Percentiles rank a stretch among this genome's conserved stretches.
These are phyloP conservation scores for Amblyopsis hoosieri DNA, from an alignment of 2,797 vertebrate species.

Conservation along the genomic window DNA sequence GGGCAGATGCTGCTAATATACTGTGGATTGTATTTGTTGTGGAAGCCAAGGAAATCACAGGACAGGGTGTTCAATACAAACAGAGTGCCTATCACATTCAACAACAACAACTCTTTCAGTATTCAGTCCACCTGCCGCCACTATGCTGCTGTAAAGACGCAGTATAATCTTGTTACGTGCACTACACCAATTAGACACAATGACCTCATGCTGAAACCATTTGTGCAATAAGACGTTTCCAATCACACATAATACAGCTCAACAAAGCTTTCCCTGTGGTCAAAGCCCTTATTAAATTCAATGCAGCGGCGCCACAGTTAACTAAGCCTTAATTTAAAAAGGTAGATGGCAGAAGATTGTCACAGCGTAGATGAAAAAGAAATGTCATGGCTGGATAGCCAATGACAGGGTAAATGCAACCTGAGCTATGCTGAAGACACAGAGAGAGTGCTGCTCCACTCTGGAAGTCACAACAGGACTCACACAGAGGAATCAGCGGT, in stretches of 20 bases:
- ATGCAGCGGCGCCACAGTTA: constrained; percentile 52
- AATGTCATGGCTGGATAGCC: constrained; percentile 40
- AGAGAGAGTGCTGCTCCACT: constrained; percentile 19
- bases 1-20: too few species aligned
- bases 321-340: constrained; percentile 53
- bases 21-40: too few species aligned
- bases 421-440: constrained; percentile 21
- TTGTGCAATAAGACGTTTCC: constrained; percentile 41
- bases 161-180: constrained; percentile 52
- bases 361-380: constrained; percentile 50
- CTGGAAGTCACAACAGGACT: constrained; percentile 38
- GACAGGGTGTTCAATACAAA: too few species aligned
- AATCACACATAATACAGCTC: constrained; percentile 38
- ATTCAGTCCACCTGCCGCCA: constrained; percentile 4
- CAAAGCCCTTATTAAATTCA: constrained; percentile 55
- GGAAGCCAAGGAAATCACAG: too few species aligned
- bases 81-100: too few species aligned
- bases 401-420: constrained; percentile 19
- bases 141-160: constrained; percentile 17
- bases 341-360: constrained; percentile 47
- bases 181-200: constrained; percentile 59
- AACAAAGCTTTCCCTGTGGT: constrained; percentile 37
- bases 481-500: constrained; percentile 31
- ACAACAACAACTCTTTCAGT: too few species aligned
- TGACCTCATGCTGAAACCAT: constrained; percentile 55